These are phyloP conservation scores for Spinus olivaceus DNA, from an alignment of 2,797 vertebrate genomes.

Conservation along the genomic window DNA sequence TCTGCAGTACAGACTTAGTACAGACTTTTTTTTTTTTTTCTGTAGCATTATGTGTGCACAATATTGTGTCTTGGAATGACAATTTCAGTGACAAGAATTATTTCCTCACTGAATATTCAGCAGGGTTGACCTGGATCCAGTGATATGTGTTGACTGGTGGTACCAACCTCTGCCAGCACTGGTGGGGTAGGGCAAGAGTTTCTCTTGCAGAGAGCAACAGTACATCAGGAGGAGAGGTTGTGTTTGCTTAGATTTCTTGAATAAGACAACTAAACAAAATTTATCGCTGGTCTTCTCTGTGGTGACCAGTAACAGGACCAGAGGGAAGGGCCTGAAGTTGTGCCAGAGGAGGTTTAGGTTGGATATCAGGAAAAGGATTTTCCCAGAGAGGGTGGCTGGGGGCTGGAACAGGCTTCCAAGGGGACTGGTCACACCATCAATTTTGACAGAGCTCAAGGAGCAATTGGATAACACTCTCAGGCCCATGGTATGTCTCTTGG, in stretches of 20 bases:
- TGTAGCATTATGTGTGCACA: neutral
- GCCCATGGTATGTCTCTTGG: neutral
- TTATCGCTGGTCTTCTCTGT: neutral
- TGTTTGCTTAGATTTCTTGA: neutral
- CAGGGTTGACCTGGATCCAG: neutral
- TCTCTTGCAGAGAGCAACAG: neutral
- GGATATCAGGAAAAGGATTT: neutral
- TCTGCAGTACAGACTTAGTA: neutral
- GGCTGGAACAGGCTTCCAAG: neutral
- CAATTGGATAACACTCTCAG: neutral
- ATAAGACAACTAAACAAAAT: neutral
- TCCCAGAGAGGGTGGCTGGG: neutral
- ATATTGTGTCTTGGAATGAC: neutral
- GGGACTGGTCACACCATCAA: neutral
- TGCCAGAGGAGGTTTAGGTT: neutral
- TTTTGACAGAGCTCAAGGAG: neutral
- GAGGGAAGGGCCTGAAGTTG: neutral
- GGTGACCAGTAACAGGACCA: neutral
- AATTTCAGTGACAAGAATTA: neutral
- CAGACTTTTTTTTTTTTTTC: neutral
- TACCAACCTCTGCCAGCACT: neutral
- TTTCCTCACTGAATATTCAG: neutral
- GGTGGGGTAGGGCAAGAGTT: fast-evolving
- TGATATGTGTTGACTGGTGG: neutral
- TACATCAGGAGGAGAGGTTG: neutral